Conservation (phyloP, 2,797 vertebrate genomes). For the Poecilia gillii region DNA sequence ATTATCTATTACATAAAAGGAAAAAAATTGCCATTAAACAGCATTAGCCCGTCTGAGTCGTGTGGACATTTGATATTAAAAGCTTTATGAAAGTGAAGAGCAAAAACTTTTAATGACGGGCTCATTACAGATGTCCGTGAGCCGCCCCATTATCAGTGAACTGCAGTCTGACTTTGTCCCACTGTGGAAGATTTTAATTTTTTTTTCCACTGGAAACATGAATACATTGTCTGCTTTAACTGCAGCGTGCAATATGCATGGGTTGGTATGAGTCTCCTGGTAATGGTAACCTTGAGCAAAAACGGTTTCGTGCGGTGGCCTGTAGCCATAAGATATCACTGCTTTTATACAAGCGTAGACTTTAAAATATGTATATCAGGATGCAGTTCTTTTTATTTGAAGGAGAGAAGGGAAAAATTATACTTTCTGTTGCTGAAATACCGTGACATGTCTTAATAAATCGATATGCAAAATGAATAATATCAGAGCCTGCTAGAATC, state of each 20-base stretch:
- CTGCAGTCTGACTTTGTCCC: constrained; percentile 26
- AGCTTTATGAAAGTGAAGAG: constrained; percentile 18
- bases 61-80: constrained; percentile 36
- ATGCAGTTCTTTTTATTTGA: not conserved
- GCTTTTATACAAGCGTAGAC: not conserved
- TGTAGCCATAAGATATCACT: not conserved
- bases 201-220: constrained; percentile 3
- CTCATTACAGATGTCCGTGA: constrained; percentile 31
- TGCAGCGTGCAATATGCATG: too few relatives aligned
- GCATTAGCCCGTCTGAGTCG: constrained; percentile 26
- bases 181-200: constrained; percentile 9
- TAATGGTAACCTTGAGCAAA: not conserved
- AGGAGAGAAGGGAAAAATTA: not conserved
- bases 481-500: not conserved
- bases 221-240: constrained; percentile 14
- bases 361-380: not conserved
- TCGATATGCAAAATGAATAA: not conserved
- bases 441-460: not conserved
- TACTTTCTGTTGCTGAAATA: not conserved
- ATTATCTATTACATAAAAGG: constrained; percentile 30
- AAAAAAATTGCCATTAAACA: constrained; percentile 21
- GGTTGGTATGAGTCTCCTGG: not conserved
- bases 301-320: not conserved
- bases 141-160: constrained; percentile 20
- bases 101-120: constrained; percentile 31